These are phyloP conservation scores for Rhaphigaster nebulosa DNA, from an alignment of 2,888 invertebrate genomes.

Conservation along the genomic window DNA sequence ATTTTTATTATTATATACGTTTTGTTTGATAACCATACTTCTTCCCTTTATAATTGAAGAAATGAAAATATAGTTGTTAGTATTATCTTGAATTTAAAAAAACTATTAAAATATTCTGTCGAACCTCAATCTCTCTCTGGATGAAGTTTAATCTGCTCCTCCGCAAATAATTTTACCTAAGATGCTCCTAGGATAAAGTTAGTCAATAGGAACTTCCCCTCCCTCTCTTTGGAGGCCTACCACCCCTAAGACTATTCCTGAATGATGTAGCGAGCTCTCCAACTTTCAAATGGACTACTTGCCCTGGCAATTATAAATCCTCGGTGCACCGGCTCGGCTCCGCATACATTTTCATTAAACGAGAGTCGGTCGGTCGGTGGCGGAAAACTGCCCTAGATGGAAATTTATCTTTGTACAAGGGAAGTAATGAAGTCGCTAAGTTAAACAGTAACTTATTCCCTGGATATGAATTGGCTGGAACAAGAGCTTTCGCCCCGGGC, in stretches of 20 bases:
- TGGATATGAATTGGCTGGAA: slow-evolving; percentile 55
- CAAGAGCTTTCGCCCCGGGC: slow-evolving; percentile 31
- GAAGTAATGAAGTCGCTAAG: slow-evolving; percentile 59
- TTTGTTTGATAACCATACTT: no score
- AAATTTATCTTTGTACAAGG: slow-evolving; percentile 58
- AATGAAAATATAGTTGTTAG: no score
- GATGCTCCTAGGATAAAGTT: background rate
- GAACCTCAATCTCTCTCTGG: background rate
- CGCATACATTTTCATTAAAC: slow-evolving; percentile 51
- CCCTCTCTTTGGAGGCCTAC: background rate
- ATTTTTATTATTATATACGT: no score
- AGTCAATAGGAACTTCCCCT: background rate
- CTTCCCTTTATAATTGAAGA: no score
- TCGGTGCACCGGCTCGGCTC: background rate
- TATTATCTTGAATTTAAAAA: no score
- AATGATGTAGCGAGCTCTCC: background rate
- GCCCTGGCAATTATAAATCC: slow-evolving; percentile 27
- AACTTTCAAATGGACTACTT: slow-evolving; percentile 14
- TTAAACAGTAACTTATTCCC: slow-evolving; percentile 58
- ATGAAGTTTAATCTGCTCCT: background rate
- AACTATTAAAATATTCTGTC: background rate
- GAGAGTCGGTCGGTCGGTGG: background rate
- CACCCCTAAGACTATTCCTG: background rate
- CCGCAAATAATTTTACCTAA: background rate
- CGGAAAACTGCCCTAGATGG: slow-evolving; percentile 53